Conservation (phyloP, 1,140 invertebrate species). For the Bombus haemorrhoidalis region DNA sequence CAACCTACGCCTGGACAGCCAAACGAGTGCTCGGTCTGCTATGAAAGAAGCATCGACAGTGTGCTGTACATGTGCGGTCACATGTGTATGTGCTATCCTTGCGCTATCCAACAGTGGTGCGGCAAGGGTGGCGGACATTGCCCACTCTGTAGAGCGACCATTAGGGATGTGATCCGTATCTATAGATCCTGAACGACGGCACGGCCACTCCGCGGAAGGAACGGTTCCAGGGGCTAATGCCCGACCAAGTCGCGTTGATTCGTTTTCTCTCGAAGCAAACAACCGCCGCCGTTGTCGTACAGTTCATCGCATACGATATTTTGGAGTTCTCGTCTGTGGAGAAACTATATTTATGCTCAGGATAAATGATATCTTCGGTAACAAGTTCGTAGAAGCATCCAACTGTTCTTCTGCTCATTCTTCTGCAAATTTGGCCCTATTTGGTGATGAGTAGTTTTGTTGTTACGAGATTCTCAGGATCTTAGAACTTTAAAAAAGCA, state of each 20-base stretch:
- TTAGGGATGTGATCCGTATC: slow-evolving; percentile 97
- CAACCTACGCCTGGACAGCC: slow-evolving; percentile 78
- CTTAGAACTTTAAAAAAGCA: not conserved
- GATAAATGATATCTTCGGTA: not conserved
- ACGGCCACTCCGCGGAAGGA: slow-evolving; percentile 21
- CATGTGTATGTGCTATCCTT: slow-evolving; percentile 99
- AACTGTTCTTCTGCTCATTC: not conserved
- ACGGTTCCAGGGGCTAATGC: slow-evolving; percentile 43
- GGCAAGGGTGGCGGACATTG: slow-evolving; percentile 95
- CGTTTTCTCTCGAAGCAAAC: slow-evolving; percentile 20
- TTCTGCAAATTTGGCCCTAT: not conserved
- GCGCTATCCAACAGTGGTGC: slow-evolving; percentile 95
- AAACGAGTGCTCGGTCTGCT: slow-evolving; percentile 96
- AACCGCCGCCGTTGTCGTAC: slow-evolving; percentile 1
- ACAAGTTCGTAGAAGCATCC: not conserved
- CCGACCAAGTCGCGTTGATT: not conserved
- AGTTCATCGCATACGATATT: not conserved
- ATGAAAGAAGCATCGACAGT: slow-evolving; percentile 95
- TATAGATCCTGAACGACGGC: slow-evolving; percentile 90
- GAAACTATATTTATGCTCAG: not conserved
- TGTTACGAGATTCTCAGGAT: not conserved
- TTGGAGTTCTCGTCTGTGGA: slow-evolving; percentile 31
- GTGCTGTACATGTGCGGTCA: slow-evolving; percentile 98
- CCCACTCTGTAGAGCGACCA: slow-evolving; percentile 95
- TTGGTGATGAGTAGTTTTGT: not conserved